A percentile compares a stretch with the other conserved stretches of the same genome.
These are phyloP conservation scores for Drosophila ananassae DNA, from an alignment of 1,140 invertebrate genomes.

Conservation along the genomic window DNA sequence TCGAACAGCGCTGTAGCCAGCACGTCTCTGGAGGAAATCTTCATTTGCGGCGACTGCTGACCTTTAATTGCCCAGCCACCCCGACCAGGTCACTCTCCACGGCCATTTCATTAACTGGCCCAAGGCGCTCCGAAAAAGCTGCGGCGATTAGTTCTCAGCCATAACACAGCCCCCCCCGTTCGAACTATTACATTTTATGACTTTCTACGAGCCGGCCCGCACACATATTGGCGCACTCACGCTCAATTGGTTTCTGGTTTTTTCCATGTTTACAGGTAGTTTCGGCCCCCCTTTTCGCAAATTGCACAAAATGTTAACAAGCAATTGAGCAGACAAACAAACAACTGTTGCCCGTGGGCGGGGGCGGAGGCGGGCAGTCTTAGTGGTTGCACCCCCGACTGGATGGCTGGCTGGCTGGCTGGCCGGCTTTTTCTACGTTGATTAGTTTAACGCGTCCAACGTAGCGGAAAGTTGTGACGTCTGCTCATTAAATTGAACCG, in stretches of 20 bases:
- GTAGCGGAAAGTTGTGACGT: slow-evolving; percentile 77
- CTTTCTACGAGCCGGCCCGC: slow-evolving; percentile 54
- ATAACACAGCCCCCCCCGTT: slow-evolving; percentile 63
- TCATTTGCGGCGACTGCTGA: slow-evolving; percentile 30
- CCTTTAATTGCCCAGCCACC: slow-evolving; percentile 59
- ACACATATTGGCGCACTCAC: slow-evolving; percentile 44
- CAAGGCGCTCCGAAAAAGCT: slow-evolving; percentile 64
- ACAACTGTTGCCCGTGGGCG: slow-evolving; percentile 57
- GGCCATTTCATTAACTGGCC: slow-evolving; percentile 77
- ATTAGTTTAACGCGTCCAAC: slow-evolving; percentile 80
- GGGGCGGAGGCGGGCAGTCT: background rate
- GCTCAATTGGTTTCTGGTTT: slow-evolving; percentile 80
- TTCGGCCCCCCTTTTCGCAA: slow-evolving; percentile 48
- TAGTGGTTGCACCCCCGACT: background rate
- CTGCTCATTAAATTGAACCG: slow-evolving; percentile 78
- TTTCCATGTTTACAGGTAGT: slow-evolving; percentile 80
- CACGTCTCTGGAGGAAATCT: slow-evolving; percentile 33
- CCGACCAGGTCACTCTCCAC: slow-evolving; percentile 6
- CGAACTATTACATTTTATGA: slow-evolving; percentile 82
- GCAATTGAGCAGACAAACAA: slow-evolving; percentile 82
- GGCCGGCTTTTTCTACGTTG: slow-evolving; percentile 50
- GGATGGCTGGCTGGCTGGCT: background rate
- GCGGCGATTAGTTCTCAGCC: slow-evolving; percentile 79
- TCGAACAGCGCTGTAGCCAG: background rate
- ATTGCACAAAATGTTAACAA: slow-evolving; percentile 82